These are phyloP conservation scores for Ammodytes marinus DNA, from an alignment of 2,113 vertebrate genomes.

Conservation along the genomic window DNA sequence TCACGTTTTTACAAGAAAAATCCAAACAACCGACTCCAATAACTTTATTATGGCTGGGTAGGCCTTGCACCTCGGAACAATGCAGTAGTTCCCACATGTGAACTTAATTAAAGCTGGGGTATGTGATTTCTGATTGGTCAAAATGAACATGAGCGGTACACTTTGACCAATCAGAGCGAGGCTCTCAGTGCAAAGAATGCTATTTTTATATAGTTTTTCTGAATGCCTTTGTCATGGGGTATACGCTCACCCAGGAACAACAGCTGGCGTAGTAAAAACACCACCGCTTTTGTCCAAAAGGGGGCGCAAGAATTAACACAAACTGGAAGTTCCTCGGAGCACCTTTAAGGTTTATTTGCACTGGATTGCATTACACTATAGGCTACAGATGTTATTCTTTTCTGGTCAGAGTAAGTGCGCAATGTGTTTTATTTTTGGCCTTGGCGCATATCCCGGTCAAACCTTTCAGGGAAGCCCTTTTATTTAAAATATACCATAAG, in stretches of 20 bases:
- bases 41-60: background rate
- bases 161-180: too few relatives aligned
- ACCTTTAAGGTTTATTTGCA: background rate
- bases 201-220: too few relatives aligned
- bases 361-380: background rate
- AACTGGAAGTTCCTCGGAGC: too few relatives aligned
- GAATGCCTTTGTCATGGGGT: too few relatives aligned
- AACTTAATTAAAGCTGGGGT: background rate
- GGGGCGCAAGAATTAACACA: too few relatives aligned
- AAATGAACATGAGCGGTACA: too few relatives aligned
- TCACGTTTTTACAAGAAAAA: background rate
- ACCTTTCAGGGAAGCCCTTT: background rate
- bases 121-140: too few relatives aligned
- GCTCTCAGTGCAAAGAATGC: too few relatives aligned
- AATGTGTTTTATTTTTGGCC: background rate
- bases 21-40: background rate
- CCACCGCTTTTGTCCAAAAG: too few relatives aligned
- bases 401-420: background rate
- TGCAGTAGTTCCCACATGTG: background rate
- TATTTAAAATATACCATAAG: background rate
- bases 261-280: too few relatives aligned
- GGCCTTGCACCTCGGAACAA: background rate
- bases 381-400: background rate
- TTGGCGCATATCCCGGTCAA: background rate
- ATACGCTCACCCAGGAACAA: too few relatives aligned